Conservation (phyloP, 2,797 vertebrate species). For the Notolabrus celidotus region DNA sequence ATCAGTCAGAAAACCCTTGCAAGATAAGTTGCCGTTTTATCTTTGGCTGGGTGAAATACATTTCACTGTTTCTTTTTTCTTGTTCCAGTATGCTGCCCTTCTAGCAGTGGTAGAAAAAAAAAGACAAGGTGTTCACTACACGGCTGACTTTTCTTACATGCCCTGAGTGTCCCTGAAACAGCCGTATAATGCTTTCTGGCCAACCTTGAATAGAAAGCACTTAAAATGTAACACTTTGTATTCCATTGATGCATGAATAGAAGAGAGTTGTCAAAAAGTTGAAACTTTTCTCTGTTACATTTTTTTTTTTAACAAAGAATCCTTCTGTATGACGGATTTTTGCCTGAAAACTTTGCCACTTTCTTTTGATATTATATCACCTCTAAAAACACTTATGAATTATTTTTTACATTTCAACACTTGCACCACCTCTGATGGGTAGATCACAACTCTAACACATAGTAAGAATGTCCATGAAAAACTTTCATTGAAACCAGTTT, state of each 20-base stretch:
- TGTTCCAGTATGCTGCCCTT: neutral
- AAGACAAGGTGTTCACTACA: neutral
- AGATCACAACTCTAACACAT: slow-evolving; percentile 14
- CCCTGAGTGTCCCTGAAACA: slow-evolving; percentile 5
- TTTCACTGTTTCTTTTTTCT: slow-evolving; percentile 12
- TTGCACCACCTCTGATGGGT: slow-evolving; percentile 9
- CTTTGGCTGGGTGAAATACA: slow-evolving; percentile 15
- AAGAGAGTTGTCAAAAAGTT: neutral
- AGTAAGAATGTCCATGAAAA: slow-evolving; percentile 24
- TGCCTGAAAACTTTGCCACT: neutral
- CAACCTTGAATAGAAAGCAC: slow-evolving; percentile 1
- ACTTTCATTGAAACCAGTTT: slow-evolving; percentile 34
- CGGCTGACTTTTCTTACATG: neutral
- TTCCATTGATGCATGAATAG: neutral
- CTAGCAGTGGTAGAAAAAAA: neutral
- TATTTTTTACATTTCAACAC: slow-evolving; percentile 13
- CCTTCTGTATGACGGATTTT: neutral
- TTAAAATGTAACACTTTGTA: neutral
- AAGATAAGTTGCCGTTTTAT: slow-evolving; percentile 23
- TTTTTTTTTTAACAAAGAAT: too few relatives aligned
- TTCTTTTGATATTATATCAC: slow-evolving; percentile 1
- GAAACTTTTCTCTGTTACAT: slow-evolving; percentile 5
- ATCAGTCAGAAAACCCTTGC: slow-evolving; percentile 39
- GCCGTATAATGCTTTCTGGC: neutral
- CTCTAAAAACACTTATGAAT: slow-evolving; percentile 2